A percentile compares a stretch with the other conserved stretches of the same genome.
Evolutionary conservation across 1,140 invertebrate genomes (phyloP).

Genomic region (Penaeus japonicus): DNA sequence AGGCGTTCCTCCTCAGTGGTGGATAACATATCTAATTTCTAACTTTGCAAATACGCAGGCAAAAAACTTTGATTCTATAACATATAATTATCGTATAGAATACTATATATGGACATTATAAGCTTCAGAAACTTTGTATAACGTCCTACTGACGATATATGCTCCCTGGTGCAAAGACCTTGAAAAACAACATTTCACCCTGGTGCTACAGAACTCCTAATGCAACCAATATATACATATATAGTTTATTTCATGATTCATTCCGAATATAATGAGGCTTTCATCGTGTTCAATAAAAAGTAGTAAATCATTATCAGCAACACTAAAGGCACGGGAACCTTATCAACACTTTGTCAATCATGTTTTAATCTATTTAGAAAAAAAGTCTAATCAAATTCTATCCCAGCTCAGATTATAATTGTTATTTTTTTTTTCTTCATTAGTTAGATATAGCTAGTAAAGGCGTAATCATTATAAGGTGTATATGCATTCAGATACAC

Average conservation of each 20-base stretch:
- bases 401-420: slow-evolving; percentile 2
- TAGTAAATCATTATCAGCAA: slow-evolving; percentile 23
- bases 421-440: slow-evolving; percentile 15
- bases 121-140: neutral
- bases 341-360: slow-evolving; percentile 30
- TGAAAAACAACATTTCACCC: neutral
- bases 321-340: slow-evolving; percentile 47
- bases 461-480: slow-evolving; percentile 33
- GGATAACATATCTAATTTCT: slow-evolving; percentile 46
- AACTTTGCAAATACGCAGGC: slow-evolving; percentile 52
- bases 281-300: no score
- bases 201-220: neutral
- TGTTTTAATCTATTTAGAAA: neutral
- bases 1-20: slow-evolving; percentile 18
- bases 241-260: neutral
- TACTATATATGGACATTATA: slow-evolving; percentile 46
- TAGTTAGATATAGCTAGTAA: slow-evolving; percentile 33
- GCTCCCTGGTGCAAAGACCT: neutral
- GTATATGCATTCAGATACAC: slow-evolving; percentile 16
- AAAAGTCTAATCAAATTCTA: slow-evolving; percentile 21
- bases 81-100: slow-evolving; percentile 51
- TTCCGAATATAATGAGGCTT: neutral
- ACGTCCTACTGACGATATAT: neutral
- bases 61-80: slow-evolving; percentile 55
- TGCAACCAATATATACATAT: no score